Evolutionary conservation across 1,140 invertebrate species (phyloP), one percentile per base, ranked within the genome.

Genomic region (Drosophila santomea): DNA sequence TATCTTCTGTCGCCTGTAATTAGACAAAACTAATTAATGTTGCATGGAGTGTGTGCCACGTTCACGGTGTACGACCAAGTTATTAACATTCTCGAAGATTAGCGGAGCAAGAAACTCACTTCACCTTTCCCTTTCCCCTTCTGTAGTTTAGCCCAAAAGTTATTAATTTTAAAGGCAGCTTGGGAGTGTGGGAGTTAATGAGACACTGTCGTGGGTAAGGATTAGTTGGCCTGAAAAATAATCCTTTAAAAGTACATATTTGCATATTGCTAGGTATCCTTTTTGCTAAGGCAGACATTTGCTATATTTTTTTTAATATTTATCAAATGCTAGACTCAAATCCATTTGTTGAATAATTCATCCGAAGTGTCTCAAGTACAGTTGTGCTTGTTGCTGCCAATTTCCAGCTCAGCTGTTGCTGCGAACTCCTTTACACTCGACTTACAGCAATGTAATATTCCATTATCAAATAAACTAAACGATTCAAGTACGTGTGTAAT

Each of bases 11-110:
- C 67, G 68, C 39, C 66, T 44, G 80, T 83, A 83, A 83, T 83
- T 83, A 83, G 59, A 68, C 80, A 69, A 83, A 83, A 79, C 80
- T 83, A 83, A 83, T 83, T 83, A 83, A 83, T 80, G 80, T 74
- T 72, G 48, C 74, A 44, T 47, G 74, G 66, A 62, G 71, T 83
- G 64, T 83, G 50, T 72, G 75, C 50, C 80, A 79, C 62, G 57
- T 76, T 75, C 72, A 75, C 74, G 73, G 47, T 39, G 72, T 66
- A 43, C 52, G 36, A 43, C 51, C 43, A 76, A 67, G 32, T 67
- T 76, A 76, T 76, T 76, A 76, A 57, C 73, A 59, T 67, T 61
- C 73, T 44, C 54, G 12, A 54, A 58, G 60, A 66, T 25, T 15
- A 20, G 23, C 61, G 35, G 44, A 17, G 17, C 39, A 10, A 38